Conservation (phyloP, 92 coral and sea anemone genomes). For the Blastomussa wellsi region DNA sequence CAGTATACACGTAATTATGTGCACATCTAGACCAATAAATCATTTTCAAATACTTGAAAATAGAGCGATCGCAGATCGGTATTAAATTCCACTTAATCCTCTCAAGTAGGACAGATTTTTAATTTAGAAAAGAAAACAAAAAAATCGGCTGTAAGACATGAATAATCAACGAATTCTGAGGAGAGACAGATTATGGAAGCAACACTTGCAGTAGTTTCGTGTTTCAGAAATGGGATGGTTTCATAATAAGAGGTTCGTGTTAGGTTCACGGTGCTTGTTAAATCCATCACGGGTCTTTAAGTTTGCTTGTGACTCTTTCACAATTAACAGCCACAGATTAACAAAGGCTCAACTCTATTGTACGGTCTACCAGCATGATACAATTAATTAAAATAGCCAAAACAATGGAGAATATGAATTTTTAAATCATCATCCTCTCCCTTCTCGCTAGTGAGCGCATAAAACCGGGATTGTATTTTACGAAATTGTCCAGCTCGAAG, state of each 20-base stretch:
- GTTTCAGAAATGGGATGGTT: not conserved
- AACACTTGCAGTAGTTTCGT: too few relatives aligned
- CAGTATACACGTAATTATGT: too few relatives aligned
- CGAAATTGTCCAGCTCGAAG: not conserved
- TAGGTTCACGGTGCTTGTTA: not conserved
- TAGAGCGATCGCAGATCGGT: too few relatives aligned
- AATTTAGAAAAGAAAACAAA: too few relatives aligned
- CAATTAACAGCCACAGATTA: not conserved
- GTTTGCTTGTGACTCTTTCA: not conserved
- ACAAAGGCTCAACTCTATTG: not conserved
- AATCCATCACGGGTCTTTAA: not conserved
- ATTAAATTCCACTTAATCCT: too few relatives aligned
- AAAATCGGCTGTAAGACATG: not conserved
- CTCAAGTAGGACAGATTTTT: too few relatives aligned
- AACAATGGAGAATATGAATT: not conserved
- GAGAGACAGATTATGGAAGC: not conserved
- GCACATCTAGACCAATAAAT: too few relatives aligned
- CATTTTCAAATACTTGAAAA: too few relatives aligned
- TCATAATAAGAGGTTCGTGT: not conserved
- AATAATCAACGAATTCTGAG: not conserved
- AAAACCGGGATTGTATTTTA: too few relatives aligned
- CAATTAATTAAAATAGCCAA: not conserved
- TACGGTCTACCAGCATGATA: not conserved
- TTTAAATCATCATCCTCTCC: too few relatives aligned
- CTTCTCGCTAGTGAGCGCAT: too few relatives aligned